Percentiles rank a stretch among this genome's conserved stretches.
These are phyloP conservation scores for Meriones unguiculatus DNA, from an alignment of 2,113 vertebrate species.

Conservation along the genomic window DNA sequence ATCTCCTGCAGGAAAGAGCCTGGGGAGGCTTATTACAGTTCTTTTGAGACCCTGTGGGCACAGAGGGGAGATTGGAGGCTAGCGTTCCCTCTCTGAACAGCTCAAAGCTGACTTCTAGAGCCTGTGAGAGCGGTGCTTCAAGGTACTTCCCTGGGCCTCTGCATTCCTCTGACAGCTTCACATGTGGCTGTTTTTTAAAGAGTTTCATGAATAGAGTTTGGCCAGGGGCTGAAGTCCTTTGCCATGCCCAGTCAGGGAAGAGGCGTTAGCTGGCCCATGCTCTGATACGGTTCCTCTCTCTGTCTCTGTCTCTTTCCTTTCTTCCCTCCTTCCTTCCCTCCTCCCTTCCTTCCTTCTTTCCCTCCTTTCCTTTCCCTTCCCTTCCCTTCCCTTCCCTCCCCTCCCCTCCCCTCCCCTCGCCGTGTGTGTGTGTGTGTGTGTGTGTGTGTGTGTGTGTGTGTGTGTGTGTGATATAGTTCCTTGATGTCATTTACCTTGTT, in stretches of 20 bases:
- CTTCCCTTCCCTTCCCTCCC: neutral
- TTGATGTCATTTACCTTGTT: neutral
- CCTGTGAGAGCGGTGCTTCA: neutral
- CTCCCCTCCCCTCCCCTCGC: neutral
- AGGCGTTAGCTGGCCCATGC: neutral
- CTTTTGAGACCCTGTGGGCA: neutral
- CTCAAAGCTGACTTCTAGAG: neutral
- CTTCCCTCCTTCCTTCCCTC: neutral
- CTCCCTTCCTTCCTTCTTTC: too few relatives aligned
- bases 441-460: neutral
- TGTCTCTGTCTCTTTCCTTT: neutral
- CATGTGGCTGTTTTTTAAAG: neutral
- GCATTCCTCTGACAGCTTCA: too few relatives aligned
- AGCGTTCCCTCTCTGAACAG: neutral
- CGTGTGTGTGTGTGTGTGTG: neutral
- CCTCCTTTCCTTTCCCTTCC: neutral
- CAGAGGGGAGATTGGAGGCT: neutral
- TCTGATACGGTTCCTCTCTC: neutral
- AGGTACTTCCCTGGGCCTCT: too few relatives aligned
- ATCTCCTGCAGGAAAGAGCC: neutral
- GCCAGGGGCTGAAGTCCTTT: neutral
- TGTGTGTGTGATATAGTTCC: neutral
- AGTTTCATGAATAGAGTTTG: neutral
- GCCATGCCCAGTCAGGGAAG: neutral
- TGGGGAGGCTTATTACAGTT: neutral